Evolutionary conservation across 2,797 vertebrate species (phyloP).

Genomic region (Thaleichthys pacificus): DNA sequence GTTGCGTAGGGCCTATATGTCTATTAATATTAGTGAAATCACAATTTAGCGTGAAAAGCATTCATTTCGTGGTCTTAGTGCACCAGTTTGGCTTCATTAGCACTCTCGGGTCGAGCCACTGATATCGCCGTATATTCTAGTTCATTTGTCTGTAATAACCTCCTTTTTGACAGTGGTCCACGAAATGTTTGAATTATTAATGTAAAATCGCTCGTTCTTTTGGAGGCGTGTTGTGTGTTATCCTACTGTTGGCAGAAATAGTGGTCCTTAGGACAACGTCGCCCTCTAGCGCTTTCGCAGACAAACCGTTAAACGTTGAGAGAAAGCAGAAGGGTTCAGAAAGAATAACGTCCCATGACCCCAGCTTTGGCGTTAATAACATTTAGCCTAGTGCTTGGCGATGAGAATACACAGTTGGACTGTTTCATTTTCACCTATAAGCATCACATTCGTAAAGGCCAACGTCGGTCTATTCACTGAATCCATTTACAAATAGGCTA

Average conservation of each 20-base stretch:
- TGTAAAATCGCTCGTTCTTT: neutral
- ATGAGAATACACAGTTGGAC: neutral
- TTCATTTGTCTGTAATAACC: no score
- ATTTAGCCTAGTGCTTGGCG: neutral
- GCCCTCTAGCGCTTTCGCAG: conserved; percentile 73
- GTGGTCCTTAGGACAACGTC: conserved; percentile 58
- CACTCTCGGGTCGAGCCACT: no score
- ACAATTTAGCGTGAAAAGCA: no score
- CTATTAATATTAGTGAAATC: no score
- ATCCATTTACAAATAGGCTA: no score
- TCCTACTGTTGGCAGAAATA: neutral
- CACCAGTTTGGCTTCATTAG: no score
- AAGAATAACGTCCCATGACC: neutral
- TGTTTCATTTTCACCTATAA: neutral
- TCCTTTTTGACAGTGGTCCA: neutral
- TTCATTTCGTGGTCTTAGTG: no score
- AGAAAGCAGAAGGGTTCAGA: neutral
- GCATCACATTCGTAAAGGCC: neutral
- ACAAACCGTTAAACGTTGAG: neutral
- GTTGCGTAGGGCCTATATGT: no score
- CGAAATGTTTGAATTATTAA: no score
- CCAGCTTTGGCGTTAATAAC: neutral
- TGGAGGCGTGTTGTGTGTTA: neutral
- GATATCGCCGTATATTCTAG: no score
- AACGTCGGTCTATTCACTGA: neutral